Conservation (phyloP, 1,140 invertebrate genomes). For the Papilio dardanus region DNA sequence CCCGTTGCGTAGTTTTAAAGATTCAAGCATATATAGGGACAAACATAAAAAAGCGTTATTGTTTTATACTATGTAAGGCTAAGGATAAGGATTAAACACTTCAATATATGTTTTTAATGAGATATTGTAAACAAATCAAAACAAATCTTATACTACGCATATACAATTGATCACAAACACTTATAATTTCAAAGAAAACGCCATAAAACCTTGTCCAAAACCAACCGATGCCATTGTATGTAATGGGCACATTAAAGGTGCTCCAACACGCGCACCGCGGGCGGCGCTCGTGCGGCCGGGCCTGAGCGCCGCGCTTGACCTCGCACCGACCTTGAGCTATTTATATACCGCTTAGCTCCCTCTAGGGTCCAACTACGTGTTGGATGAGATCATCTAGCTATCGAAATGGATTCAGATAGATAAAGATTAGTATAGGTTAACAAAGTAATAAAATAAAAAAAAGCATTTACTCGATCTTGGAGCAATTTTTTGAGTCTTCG, state of each 20-base stretch:
- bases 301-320: neutral
- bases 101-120: too few species aligned
- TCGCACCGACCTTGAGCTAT: slow-evolving; percentile 10
- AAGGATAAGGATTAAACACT: too few species aligned
- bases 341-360: neutral
- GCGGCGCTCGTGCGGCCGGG: neutral
- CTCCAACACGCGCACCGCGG: neutral
- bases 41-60: too few species aligned
- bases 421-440: neutral
- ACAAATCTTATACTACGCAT: too few species aligned
- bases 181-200: too few species aligned
- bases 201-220: neutral
- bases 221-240: neutral
- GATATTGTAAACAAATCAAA: too few species aligned
- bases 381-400: neutral
- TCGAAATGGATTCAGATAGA: neutral
- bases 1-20: too few species aligned
- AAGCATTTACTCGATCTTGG: neutral
- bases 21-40: too few species aligned
- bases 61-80: too few species aligned
- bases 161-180: too few species aligned
- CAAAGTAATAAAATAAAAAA: neutral
- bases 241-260: neutral
- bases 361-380: neutral
- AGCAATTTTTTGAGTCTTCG: too few species aligned